Conservation (phyloP, 2,113 vertebrate genomes). For the Aplodontia rufa region DNA sequence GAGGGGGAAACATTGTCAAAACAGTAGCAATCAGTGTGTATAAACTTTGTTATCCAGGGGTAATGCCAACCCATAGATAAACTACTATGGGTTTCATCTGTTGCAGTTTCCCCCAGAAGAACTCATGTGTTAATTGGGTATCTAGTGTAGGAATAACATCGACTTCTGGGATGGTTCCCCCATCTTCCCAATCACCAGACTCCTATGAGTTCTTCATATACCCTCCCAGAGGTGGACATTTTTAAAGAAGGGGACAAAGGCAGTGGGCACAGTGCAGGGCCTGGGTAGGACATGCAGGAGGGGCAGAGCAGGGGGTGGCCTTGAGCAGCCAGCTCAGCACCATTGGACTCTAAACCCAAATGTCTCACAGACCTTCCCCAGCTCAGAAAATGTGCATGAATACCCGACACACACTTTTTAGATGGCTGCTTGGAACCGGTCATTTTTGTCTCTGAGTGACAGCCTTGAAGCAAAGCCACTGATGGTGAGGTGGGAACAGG, state of each 20-base stretch:
- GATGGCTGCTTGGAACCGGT: neutral
- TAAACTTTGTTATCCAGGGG: too few species aligned
- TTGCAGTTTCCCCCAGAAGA: too few species aligned
- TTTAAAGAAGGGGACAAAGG: neutral
- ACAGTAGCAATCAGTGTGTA: too few species aligned
- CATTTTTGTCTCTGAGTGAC: neutral
- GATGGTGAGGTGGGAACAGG: rapidly evolving
- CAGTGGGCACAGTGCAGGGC: neutral
- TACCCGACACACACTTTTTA: neutral
- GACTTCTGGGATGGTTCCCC: too few species aligned
- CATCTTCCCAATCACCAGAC: too few species aligned
- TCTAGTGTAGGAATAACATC: too few species aligned
- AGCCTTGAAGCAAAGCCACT: neutral
- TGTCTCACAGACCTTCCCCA: neutral
- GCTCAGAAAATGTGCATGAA: neutral
- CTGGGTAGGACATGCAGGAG: too few species aligned
- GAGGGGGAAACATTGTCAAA: too few species aligned
- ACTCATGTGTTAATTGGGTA: too few species aligned
- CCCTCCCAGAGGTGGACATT: neutral
- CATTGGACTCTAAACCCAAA: neutral
- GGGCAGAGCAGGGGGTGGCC: rapidly evolving
- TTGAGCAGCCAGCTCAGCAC: neutral
- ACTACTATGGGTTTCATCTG: too few species aligned
- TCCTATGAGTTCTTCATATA: too few species aligned
- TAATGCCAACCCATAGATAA: too few species aligned